Evolutionary conservation across 2,888 invertebrate species (phyloP).

Genomic region (Epinotia demarniana): DNA sequence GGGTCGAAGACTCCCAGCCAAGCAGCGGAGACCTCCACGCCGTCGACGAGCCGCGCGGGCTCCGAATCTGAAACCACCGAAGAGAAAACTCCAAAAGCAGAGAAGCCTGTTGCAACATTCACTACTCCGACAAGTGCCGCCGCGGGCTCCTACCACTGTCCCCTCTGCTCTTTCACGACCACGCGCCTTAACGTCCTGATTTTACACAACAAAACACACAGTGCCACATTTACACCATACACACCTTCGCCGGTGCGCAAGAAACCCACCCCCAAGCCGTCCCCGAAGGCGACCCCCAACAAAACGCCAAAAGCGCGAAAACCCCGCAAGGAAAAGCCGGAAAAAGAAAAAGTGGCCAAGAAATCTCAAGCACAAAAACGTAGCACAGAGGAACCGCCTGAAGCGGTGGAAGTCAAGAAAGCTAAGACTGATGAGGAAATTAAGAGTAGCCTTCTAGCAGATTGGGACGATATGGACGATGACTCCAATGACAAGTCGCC

Average conservation of each 20-base stretch:
- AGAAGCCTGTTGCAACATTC: constrained; percentile 50
- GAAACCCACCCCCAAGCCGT: constrained; percentile 59
- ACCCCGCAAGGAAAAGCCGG: constrained; percentile 55
- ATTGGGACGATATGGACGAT: constrained; percentile 89
- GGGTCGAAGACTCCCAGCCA: constrained; percentile 67
- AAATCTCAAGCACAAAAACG: constrained; percentile 74
- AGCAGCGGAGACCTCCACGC: constrained; percentile 56
- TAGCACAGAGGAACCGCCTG: constrained; percentile 64
- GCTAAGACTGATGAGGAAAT: constrained; percentile 86
- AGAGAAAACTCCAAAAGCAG: constrained; percentile 47
- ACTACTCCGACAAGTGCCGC: constrained; percentile 62
- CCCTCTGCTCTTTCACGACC: constrained; percentile 87
- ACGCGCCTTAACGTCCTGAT: constrained; percentile 89
- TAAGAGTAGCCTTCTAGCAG: constrained; percentile 88
- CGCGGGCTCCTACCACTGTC: constrained; percentile 84
- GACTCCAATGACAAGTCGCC: constrained; percentile 72
- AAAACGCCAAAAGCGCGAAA: constrained; percentile 68
- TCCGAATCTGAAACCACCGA: constrained; percentile 54
- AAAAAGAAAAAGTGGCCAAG: constrained; percentile 61
- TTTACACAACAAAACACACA: constrained; percentile 89
- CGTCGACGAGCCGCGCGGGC: constrained; percentile 63
- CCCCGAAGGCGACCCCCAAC: constrained; percentile 60
- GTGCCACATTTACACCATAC: constrained; percentile 79
- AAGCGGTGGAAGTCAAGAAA: constrained; percentile 72
- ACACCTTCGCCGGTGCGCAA: constrained; percentile 75